phyloP scores from a whole-genome alignment of 37 sponge, comb jelly and placozoan species.

The Mnemiopsis leidyi region DNA sequence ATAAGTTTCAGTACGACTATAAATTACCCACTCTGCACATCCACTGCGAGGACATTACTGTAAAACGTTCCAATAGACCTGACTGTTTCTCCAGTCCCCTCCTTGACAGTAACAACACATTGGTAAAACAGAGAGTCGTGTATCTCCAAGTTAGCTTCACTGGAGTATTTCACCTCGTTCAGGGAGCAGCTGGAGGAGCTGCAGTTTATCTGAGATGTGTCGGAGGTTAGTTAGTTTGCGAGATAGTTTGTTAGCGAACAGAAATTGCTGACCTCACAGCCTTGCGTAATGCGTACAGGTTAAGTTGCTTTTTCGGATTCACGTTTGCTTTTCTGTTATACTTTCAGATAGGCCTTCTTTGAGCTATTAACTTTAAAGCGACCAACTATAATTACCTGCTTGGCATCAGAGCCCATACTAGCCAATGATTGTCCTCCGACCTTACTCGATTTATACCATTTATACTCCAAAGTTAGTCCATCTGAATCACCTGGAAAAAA shows the following conservation, averaged over 20 bases:
- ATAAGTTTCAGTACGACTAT: no score
- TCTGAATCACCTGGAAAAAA: not conserved
- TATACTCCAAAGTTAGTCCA: not conserved
- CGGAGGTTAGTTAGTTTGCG: no score
- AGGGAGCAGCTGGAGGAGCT: not conserved
- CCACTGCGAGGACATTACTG: not conserved
- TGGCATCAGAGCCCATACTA: not conserved
- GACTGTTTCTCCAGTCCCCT: not conserved
- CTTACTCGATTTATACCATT: constrained; percentile 9
- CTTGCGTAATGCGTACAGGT: no score
- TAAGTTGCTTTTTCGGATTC: no score
- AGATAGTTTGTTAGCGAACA: no score
- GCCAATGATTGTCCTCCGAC: not conserved
- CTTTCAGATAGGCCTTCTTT: no score
- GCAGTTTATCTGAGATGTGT: not conserved
- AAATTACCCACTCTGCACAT: constrained; percentile 12
- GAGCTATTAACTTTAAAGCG: no score
- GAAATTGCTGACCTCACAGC: no score
- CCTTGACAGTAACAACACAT: constrained; percentile 42
- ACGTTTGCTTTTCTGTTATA: no score
- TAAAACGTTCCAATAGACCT: not conserved
- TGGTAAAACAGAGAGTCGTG: constrained; percentile 20
- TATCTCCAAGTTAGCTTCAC: not conserved
- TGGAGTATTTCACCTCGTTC: not conserved
- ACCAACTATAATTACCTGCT: not conserved